phyloP scores from a whole-genome alignment of 2,888 invertebrate species.

The Polyommatus iphigenia region DNA sequence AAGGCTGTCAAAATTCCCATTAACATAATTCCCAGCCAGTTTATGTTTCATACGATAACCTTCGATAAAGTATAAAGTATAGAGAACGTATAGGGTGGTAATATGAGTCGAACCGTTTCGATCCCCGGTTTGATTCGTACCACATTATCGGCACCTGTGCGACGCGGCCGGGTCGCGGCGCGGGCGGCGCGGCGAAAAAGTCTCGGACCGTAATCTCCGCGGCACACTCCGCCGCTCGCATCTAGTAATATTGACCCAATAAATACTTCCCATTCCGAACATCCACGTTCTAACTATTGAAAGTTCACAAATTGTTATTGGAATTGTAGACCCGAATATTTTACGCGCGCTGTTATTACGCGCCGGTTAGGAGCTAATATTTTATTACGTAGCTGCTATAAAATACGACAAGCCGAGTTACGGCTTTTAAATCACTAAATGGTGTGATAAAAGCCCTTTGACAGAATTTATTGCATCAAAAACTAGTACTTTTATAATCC shows the following conservation, averaged over 20 bases:
- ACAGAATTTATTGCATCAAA: constrained; percentile 20
- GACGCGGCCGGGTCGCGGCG: constrained; percentile 54
- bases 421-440: constrained; percentile 19
- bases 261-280: constrained; percentile 67
- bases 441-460: constrained; percentile 24
- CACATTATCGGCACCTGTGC: constrained; percentile 73
- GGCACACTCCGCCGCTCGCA: constrained; percentile 50
- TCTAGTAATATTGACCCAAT: constrained; percentile 70
- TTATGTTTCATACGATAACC: constrained; percentile 18
- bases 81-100: constrained; percentile 26
- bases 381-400: constrained; percentile 18
- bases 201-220: constrained; percentile 59
- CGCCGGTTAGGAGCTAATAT: constrained; percentile 36
- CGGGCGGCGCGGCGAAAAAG: constrained; percentile 51
- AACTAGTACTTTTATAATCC: constrained; percentile 22
- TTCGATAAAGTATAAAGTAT: constrained; percentile 22
- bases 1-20: constrained; percentile 14
- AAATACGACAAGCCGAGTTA: constrained; percentile 10
- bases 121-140: constrained; percentile 58
- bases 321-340: constrained; percentile 60
- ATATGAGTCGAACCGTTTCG: constrained; percentile 36
- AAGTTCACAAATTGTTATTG: constrained; percentile 65
- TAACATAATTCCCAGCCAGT: background rate
- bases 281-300: constrained; percentile 57
- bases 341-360: constrained; percentile 48